A percentile compares a stretch with the other conserved stretches of the same genome.
phyloP scores from a whole-genome alignment of 2,888 invertebrate genomes.

The Limnephilus lunatus region DNA sequence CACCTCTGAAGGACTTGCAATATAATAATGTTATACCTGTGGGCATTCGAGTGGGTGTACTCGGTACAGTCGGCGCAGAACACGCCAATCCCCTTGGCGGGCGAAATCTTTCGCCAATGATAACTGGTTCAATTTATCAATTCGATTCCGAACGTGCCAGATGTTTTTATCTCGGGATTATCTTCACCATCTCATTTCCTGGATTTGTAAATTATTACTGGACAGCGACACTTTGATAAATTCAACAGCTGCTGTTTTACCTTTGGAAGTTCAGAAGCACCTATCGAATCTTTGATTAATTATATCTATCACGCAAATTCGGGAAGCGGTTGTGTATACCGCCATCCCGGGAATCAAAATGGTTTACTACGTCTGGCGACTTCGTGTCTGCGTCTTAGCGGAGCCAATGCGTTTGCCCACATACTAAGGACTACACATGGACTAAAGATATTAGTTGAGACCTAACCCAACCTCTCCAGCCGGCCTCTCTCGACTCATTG shows the following conservation, averaged over 20 bases:
- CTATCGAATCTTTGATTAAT: background rate
- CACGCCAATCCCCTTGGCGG: constrained; percentile 26
- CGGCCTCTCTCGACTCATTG: too few species aligned
- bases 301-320: too few species aligned
- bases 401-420: too few species aligned
- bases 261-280: background rate
- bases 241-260: background rate
- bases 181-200: constrained; percentile 3
- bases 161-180: constrained; percentile 5
- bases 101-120: constrained; percentile 50
- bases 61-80: background rate
- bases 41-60: constrained; percentile 40
- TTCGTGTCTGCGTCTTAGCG: too few species aligned
- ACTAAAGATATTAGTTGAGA: too few species aligned
- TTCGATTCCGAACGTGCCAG: constrained; percentile 40
- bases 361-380: too few species aligned
- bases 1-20: constrained; percentile 34
- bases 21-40: background rate
- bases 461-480: too few species aligned
- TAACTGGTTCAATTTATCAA: constrained; percentile 46
- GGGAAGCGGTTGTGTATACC: too few species aligned
- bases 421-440: too few species aligned
- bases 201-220: background rate
- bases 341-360: too few species aligned
- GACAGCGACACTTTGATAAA: background rate